Evolutionary conservation across 1,140 invertebrate species (phyloP).

Genomic region (Samia ricini): DNA sequence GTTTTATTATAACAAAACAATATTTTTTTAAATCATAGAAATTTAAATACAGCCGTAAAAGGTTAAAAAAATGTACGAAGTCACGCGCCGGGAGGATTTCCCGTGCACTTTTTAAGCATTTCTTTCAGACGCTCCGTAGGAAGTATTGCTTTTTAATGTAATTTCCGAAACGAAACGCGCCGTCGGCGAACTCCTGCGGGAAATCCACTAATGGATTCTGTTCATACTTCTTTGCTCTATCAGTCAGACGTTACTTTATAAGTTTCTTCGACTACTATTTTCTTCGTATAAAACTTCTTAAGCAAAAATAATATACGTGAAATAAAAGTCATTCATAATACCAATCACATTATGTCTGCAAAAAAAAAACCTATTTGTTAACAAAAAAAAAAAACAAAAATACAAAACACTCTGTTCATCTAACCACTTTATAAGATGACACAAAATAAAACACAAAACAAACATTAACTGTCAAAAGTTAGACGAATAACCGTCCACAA

Average conservation of each 20-base stretch:
- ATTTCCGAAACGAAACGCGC: slow-evolving; percentile 66
- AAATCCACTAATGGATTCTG: slow-evolving; percentile 65
- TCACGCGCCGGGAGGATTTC: slow-evolving; percentile 26
- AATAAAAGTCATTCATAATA: too few species aligned
- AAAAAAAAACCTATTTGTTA: too few species aligned
- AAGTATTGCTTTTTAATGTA: slow-evolving; percentile 73
- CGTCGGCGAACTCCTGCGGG: slow-evolving; percentile 39
- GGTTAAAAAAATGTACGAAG: neutral
- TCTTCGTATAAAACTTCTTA: slow-evolving; percentile 5
- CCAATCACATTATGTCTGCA: too few species aligned
- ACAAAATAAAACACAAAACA: slow-evolving; percentile 1
- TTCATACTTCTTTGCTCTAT: slow-evolving; percentile 40
- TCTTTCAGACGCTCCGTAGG: slow-evolving; percentile 17
- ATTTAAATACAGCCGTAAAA: neutral
- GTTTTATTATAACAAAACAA: too few species aligned
- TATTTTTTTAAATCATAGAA: neutral
- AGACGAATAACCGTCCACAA: slow-evolving; percentile 1
- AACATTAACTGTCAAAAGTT: slow-evolving; percentile 1
- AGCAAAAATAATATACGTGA: too few species aligned
- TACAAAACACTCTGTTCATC: neutral
- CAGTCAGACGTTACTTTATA: slow-evolving; percentile 23
- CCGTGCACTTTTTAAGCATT: slow-evolving; percentile 29
- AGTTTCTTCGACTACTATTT: slow-evolving; percentile 4
- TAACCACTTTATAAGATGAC: neutral
- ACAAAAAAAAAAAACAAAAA: too few species aligned